Percentiles rank a stretch among this genome's conserved stretches.
Evolutionary conservation across 2,797 vertebrate genomes (phyloP).

Genomic region (Bucorvus abyssinicus): DNA sequence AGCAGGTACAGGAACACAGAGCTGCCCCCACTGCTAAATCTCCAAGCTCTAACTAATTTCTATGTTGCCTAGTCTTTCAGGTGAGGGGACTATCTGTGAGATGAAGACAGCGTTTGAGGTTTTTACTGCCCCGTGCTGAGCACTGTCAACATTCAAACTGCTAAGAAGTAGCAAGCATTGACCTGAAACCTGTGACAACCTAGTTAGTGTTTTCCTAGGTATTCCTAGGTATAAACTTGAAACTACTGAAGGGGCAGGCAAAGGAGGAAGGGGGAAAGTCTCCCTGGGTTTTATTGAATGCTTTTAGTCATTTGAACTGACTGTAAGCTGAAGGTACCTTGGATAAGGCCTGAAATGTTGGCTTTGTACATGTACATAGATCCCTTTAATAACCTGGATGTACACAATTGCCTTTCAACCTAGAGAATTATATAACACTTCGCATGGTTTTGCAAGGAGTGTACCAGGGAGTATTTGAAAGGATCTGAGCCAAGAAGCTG

Average conservation of each 20-base stretch:
- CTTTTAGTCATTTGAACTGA: neutral
- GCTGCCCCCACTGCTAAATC: neutral
- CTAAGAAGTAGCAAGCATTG: neutral
- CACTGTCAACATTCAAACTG: neutral
- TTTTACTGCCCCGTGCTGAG: neutral
- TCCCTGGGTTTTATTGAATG: neutral
- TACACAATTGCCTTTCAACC: constrained; percentile 71
- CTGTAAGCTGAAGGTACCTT: neutral
- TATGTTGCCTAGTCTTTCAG: neutral
- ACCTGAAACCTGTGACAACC: neutral
- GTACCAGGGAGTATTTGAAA: constrained; percentile 76
- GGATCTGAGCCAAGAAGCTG: constrained; percentile 81
- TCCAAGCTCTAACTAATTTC: neutral
- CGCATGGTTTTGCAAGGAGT: constrained; percentile 78
- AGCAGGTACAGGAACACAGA: neutral
- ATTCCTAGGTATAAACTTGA: neutral
- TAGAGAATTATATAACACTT: constrained; percentile 78
- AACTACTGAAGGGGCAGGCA: neutral
- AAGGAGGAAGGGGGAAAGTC: neutral
- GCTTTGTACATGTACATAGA: neutral
- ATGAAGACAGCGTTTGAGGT: neutral
- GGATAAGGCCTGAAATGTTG: neutral
- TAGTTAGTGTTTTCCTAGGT: neutral
- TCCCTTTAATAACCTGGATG: constrained; percentile 64
- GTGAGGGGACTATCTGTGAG: neutral